A percentile compares a stretch with the other conserved stretches of the same genome.
These are phyloP conservation scores for Drosophila saltans DNA, from an alignment of 1,140 invertebrate genomes.

Conservation along the genomic window DNA sequence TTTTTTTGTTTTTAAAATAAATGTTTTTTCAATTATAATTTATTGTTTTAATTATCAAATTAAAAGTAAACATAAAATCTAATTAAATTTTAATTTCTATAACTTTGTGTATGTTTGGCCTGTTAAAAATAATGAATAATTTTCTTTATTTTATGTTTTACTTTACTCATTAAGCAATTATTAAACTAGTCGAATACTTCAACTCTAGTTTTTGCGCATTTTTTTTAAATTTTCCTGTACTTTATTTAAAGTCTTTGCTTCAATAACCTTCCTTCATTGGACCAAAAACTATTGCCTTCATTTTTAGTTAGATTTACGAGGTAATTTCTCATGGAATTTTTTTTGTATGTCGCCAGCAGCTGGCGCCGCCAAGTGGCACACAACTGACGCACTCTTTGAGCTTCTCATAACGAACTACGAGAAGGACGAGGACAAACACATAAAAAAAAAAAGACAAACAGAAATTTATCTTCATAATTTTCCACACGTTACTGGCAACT, in stretches of 20 bases:
- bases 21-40: too few species aligned
- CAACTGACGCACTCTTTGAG: constrained; percentile 58
- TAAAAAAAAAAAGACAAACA: constrained; percentile 59
- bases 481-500: constrained; percentile 74
- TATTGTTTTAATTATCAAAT: too few species aligned
- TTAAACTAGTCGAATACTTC: too few species aligned
- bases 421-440: constrained; percentile 7
- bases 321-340: constrained; percentile 64
- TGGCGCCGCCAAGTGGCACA: constrained; percentile 57
- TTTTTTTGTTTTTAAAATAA: too few species aligned
- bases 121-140: too few species aligned
- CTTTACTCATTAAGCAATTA: too few species aligned
- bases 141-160: too few species aligned
- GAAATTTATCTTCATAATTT: constrained; percentile 79
- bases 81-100: too few species aligned
- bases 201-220: background rate
- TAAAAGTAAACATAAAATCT: too few species aligned
- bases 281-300: constrained; percentile 42
- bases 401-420: constrained; percentile 15
- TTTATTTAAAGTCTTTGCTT: constrained; percentile 25
- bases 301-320: constrained; percentile 45
- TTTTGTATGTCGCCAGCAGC: constrained; percentile 61
- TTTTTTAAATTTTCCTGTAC: background rate
- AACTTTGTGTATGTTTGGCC: too few species aligned
- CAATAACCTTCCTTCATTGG: background rate